Evolutionary conservation across 30 jellyfish, hydroid and myxozoan species (phyloP), one percentile per base, ranked within the genome.

Genomic region (Pseudorhiza aurosa): DNA sequence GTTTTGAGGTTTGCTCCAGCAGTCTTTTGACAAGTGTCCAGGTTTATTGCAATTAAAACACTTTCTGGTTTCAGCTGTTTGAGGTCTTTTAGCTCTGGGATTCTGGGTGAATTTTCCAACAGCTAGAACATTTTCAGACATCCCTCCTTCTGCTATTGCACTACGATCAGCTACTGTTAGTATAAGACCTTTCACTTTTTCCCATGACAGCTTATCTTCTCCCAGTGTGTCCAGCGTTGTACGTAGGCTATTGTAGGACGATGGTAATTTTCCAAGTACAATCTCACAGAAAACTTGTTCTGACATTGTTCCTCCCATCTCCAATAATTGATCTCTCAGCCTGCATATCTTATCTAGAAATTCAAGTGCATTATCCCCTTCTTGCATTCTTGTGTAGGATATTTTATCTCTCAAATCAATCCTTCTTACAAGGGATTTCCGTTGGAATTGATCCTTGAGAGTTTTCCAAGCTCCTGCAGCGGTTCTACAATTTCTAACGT

Each of bases 131-230:
- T n/a, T n/a, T n/a, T n/a, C n/a, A 28, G 75, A 30, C 51, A 28
- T 62, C 75, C 60, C 74, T 43, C 40, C 74, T 35, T 40, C 50
- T 11, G 87, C 75, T 2, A 73, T 73, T 40, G 12, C 26, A 17
- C 51, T 49, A 40, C 83, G 75, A 73, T 73, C 87, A 73, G 75
- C 87, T 24, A 73, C 87, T 21, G 87, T 73, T 17, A 73, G 32
- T 28, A 73, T 33, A 49, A 26, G 75, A n/a, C 83, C 83, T 69
- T 67, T 69, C 22, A 69, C 75, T 40, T 73, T 73, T 51, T 73
- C 87, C 87, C 87, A 73, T 47, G 87, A 73, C 51, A 73, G 25
- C 14, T 73, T 75, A 0, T 53, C 72, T 27, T 51, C 87, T 36
- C 87, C 87, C 9, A 73, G 50, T 15, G 74, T 73, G 28, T 73